Percentiles rank a stretch among this genome's conserved stretches.
phyloP scores from a whole-genome alignment of 2,113 vertebrate genomes.

The Bettongia penicillata region DNA sequence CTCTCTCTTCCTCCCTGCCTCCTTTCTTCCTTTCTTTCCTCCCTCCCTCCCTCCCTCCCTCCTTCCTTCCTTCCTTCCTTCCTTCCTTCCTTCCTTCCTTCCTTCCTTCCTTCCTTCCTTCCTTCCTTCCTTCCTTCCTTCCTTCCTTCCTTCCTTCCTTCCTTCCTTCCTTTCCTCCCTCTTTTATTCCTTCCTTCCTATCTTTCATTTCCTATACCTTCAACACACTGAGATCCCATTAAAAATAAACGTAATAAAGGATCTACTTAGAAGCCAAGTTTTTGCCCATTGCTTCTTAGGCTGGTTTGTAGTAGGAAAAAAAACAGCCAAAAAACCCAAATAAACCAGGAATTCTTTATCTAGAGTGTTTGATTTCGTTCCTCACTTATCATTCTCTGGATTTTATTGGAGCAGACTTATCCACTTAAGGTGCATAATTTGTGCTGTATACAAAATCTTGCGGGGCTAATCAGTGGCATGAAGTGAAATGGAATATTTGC shows the following conservation, averaged over 20 bases:
- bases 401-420: conserved; percentile 27
- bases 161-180: background rate
- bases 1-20: too few relatives aligned
- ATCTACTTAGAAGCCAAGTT: conserved; percentile 36
- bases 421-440: conserved; percentile 23
- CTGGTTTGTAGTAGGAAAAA: background rate
- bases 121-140: too few relatives aligned
- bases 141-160: background rate
- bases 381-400: background rate
- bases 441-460: conserved; percentile 19
- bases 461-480: conserved; percentile 13
- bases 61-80: too few relatives aligned
- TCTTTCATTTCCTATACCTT: background rate
- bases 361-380: background rate
- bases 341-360: conserved; percentile 8
- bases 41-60: too few relatives aligned
- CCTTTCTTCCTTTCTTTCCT: too few relatives aligned
- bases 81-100: too few relatives aligned
- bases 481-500: conserved; percentile 35
- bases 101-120: too few relatives aligned
- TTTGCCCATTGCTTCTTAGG: conserved; percentile 34
- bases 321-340: too few relatives aligned
- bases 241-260: background rate
- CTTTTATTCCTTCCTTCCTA: background rate
- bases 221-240: background rate